Base-by-base conservation (phyloP, 2,888 invertebrate species). In the Thymelicus sylvestris region DNA sequence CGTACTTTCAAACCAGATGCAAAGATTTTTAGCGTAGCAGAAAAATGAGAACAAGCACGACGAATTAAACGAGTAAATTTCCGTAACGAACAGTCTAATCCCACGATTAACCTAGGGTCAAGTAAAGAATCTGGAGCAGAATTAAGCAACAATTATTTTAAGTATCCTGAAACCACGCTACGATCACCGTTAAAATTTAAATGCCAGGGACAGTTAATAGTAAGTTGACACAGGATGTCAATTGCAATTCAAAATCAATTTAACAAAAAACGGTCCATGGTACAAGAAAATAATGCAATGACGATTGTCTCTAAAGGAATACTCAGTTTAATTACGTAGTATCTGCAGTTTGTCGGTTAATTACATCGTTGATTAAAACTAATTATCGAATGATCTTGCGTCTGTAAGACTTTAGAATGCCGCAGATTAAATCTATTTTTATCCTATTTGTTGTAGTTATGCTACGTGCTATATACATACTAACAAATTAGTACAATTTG, bases 31-130 rank as follows among this genome's bases (percentile, higher is more conserved):
- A 44, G 12, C 12, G 44, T 10, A 12, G 1, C 44, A 44, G 12
- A 8, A 44, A 12, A 1, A 44, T 44, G 4, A 44, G 44, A 52
- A 52, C 52, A 19, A n/a, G 55, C 24, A n/a, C 24, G 6, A 24
- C 2, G 19, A 12, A 19, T 55, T 55, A 52, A 52, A 52, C 50
- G 55, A 24, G 55, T 55, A 55, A 3, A 55, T 55, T 55, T 55
- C 55, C 24, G 55, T 55, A 55, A 24, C 24, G n/a, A 55, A 55
- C 24, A 8, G 8, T 55, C 55, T 55, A 55, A 55, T 55, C 55
- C 55, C 55, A 55, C 55, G 8, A 55, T 55, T 55, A 55, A 55
- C 55, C 55, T 55, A 55, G 55, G 55, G 55, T 24, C 55, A 55
- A 24, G 24, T 24, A 55, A 55, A 55, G 19, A 55, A 55, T 55